phyloP scores from a whole-genome alignment of 2,888 invertebrate genomes.

The Drosophila algonquin region DNA sequence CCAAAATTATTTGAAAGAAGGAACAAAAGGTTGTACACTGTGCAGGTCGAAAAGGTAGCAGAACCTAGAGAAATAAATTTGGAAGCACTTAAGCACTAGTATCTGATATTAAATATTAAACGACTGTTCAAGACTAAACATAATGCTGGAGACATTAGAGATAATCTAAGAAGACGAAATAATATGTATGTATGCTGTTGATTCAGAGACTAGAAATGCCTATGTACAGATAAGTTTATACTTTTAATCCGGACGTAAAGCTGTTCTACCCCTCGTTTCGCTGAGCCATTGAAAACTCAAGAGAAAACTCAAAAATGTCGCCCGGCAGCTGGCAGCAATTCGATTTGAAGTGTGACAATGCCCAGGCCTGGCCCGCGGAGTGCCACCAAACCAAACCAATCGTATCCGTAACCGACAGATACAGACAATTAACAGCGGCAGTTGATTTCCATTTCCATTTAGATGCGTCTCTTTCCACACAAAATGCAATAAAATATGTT shows the following conservation, averaged over 20 bases:
- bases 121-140: background rate
- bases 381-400: constrained; percentile 16
- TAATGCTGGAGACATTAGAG: background rate
- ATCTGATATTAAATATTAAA: background rate
- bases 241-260: background rate
- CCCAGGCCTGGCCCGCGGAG: constrained; percentile 4
- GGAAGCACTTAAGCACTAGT: too few relatives aligned
- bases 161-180: background rate
- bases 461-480: constrained; percentile 21
- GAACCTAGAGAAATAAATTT: background rate
- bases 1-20: background rate
- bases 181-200: too few relatives aligned
- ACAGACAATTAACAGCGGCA: constrained; percentile 63
- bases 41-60: background rate
- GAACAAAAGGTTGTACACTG: background rate
- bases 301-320: constrained; percentile 8
- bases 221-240: background rate
- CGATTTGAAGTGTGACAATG: constrained; percentile 70
- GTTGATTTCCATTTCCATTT: constrained; percentile 17
- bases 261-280: background rate
- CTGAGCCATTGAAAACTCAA: constrained; percentile 21
- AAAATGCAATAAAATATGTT: constrained; percentile 72
- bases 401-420: constrained; percentile 48
- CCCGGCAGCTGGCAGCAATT: constrained; percentile 37
- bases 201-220: background rate